Percentiles rank a stretch among this genome's conserved stretches.
These are phyloP conservation scores for Coccyzus lansbergi DNA, from an alignment of 2,797 vertebrate species.

Conservation along the genomic window DNA sequence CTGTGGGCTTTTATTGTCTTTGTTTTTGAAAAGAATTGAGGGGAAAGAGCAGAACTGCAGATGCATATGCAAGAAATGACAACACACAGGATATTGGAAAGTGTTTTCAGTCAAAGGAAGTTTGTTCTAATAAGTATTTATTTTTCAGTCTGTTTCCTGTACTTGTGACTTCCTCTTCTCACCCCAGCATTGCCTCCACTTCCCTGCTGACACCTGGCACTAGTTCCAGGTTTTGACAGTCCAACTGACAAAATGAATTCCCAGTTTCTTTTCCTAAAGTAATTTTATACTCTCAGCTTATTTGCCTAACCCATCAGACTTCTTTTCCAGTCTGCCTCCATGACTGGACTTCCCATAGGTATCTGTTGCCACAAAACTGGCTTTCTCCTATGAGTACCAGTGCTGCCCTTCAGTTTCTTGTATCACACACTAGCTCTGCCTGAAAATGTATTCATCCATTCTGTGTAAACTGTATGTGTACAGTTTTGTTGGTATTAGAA, in stretches of 20 bases:
- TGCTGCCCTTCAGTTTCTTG: neutral
- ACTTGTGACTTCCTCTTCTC: neutral
- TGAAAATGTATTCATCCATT: rapidly evolving
- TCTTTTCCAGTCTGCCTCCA: rapidly evolving
- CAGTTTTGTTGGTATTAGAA: neutral
- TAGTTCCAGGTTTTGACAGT: neutral
- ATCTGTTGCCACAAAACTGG: neutral
- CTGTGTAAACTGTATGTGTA: neutral
- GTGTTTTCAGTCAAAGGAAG: neutral
- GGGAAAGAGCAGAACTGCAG: neutral
- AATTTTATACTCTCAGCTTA: neutral
- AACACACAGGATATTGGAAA: neutral
- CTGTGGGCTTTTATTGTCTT: rapidly evolving
- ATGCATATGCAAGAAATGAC: neutral
- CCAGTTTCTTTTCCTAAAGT: neutral
- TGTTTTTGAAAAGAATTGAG: neutral
- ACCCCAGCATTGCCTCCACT: neutral
- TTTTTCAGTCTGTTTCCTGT: neutral
- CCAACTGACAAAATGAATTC: neutral
- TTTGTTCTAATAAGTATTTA: neutral
- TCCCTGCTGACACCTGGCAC: neutral
- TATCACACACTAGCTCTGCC: neutral
- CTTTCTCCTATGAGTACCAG: neutral
- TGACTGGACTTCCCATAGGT: neutral
- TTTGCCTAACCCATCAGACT: neutral